Base-by-base conservation (phyloP, 2,888 invertebrate genomes). In the Archips xylosteana region DNA sequence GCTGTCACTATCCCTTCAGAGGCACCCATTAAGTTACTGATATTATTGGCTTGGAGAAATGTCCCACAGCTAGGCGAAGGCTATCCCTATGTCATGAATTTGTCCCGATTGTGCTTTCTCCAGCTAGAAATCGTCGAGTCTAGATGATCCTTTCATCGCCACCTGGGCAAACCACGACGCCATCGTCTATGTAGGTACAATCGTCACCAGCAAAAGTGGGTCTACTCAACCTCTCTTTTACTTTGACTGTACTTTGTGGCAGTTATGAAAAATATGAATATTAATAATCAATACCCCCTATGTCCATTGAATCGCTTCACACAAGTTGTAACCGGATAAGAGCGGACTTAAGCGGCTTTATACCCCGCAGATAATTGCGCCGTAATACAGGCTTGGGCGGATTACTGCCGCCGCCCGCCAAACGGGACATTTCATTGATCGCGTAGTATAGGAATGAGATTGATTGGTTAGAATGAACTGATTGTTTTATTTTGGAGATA, bases 341-440 rank as follows among this genome's bases (percentile, higher is more conserved):
- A 78, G 78, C 68, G 75, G 75, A 76, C 75, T 15, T 78, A 79
- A 82, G 81, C 80, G 79, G 79, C 83, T 83, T 87, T 87, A 89
- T 87, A 82, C 83, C 75, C 75, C 72, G 70, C 70, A 79, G 89
- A 89, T 90, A 89, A 91, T 90, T 91, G 87, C 89, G 83, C 79
- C 78, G 82, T 85, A 87, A 85, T 87, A 85, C 82, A 81, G 80
- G 84, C 85, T 89, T 87, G 86, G 82, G 78, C 80, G 74, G 74
- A 65, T 74, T 82, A 78, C 84, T 57, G 59, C 54, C 42, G 59
- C 64, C 62, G 69, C 64, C 68, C 72, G 72, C 64, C 71, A 71
- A 75, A 70, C 74, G 76, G 62, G 71, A 75, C 76, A 66, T 62
- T 69, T 65, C 63, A 64, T 62, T 68, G 65, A 73, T 68, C 62